Conservation (phyloP, 2,113 vertebrate genomes). For the Podilymbus podiceps region DNA sequence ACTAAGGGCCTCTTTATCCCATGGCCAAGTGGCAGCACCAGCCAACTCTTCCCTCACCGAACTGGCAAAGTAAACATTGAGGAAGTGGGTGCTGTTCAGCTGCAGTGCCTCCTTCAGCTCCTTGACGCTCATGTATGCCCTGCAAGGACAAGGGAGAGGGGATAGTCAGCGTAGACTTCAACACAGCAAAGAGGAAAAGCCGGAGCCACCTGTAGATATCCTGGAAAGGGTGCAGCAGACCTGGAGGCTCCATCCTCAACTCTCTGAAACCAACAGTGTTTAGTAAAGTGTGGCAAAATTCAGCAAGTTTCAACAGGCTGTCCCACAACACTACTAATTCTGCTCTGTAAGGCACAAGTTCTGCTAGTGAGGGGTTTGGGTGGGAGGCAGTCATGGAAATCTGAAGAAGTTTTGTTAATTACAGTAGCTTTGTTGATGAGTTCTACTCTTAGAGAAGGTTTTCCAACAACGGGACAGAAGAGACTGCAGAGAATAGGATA, state of each 20-base stretch:
- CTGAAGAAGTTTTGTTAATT: neutral
- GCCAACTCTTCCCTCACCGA: constrained; percentile 90
- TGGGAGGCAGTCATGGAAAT: neutral
- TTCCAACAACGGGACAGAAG: neutral
- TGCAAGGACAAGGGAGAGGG: constrained; percentile 48
- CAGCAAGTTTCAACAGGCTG: neutral
- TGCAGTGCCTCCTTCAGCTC: constrained; percentile 90
- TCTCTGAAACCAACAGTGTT: neutral
- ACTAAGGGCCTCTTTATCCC: constrained; percentile 93
- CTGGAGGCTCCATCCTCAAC: neutral
- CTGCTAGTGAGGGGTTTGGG: neutral
- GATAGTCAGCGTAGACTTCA: neutral
- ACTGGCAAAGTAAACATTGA: constrained; percentile 95
- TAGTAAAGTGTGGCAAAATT: neutral
- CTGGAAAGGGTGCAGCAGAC: neutral
- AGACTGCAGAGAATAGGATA: neutral
- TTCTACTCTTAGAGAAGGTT: neutral
- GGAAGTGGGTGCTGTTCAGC: constrained; percentile 86
- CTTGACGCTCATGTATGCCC: constrained; percentile 94
- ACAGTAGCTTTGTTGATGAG: neutral
- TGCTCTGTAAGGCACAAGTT: neutral
- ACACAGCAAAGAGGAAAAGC: neutral
- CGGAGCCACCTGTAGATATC: rapidly evolving
- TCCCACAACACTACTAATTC: neutral
- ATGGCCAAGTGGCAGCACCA: constrained; percentile 96